A percentile compares a stretch with the other conserved stretches of the same genome.
Conservation (phyloP, 2,113 vertebrate genomes). For the Tetrax tetrax region DNA sequence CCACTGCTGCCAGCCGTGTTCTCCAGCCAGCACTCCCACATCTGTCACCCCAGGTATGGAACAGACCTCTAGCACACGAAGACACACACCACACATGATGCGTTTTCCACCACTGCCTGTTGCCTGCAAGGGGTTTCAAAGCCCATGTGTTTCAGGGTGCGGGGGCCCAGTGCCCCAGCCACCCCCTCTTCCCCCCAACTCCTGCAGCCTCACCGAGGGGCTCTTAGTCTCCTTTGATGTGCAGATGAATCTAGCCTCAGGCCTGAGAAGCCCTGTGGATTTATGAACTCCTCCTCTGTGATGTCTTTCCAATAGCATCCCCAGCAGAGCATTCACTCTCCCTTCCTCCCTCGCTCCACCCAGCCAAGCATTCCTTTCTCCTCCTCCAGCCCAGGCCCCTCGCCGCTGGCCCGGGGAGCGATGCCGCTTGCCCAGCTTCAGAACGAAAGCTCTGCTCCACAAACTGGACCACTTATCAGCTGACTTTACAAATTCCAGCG, state of each 20-base stretch:
- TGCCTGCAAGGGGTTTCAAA: accelerated
- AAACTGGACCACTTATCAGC: not conserved
- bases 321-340: slow-evolving; percentile 37
- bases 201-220: not conserved
- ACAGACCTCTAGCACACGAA: accelerated
- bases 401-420: accelerated
- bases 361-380: slow-evolving; percentile 55
- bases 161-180: not conserved
- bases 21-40: not conserved
- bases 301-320: slow-evolving; percentile 65
- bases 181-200: not conserved
- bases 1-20: accelerated
- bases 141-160: not conserved
- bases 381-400: slow-evolving; percentile 14
- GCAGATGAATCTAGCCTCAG: slow-evolving; percentile 25
- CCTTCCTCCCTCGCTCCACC: not conserved
- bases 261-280: slow-evolving; percentile 28
- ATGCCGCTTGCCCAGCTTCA: accelerated
- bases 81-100: accelerated
- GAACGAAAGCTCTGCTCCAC: not conserved
- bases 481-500: not conserved
- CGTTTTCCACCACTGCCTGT: accelerated
- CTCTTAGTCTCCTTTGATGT: slow-evolving; percentile 9
- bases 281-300: slow-evolving; percentile 60
- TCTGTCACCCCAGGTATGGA: accelerated